Percentiles rank a stretch among this genome's conserved stretches.
These are phyloP conservation scores for Cantharis rustica DNA, from an alignment of 2,888 invertebrate genomes.

Conservation along the genomic window DNA sequence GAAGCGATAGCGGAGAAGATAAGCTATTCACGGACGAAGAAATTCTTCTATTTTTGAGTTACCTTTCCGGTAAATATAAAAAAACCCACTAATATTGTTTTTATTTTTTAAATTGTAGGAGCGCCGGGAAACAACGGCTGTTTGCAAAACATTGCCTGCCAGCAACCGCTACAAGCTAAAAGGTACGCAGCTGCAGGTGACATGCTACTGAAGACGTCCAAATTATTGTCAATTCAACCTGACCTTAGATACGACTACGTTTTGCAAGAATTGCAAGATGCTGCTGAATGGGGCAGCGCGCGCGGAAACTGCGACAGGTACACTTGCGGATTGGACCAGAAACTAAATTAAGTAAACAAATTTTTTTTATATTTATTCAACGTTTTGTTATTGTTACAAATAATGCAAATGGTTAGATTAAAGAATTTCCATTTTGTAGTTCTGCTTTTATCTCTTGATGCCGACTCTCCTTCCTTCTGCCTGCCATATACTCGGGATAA, in stretches of 20 bases:
- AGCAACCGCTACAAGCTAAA: slow-evolving; percentile 71
- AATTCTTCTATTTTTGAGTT: slow-evolving; percentile 70
- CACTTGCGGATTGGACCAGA: slow-evolving; percentile 38
- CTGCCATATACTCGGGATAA: slow-evolving; percentile 75
- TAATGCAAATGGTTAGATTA: slow-evolving; percentile 4
- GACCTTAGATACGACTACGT: slow-evolving; percentile 62
- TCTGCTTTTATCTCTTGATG: not conserved
- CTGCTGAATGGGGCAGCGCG: slow-evolving; percentile 46
- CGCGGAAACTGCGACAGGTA: slow-evolving; percentile 48
- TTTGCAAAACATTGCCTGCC: slow-evolving; percentile 76
- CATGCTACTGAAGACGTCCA: slow-evolving; percentile 72
- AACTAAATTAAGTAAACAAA: not conserved
- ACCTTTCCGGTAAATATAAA: slow-evolving; percentile 59
- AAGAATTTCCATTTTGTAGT: not conserved
- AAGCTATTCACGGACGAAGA: slow-evolving; percentile 69
- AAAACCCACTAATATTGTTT: not conserved
- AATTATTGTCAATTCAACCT: slow-evolving; percentile 59
- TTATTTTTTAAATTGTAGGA: slow-evolving; percentile 50
- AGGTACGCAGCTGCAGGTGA: slow-evolving; percentile 80
- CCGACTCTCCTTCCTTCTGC: slow-evolving; percentile 42
- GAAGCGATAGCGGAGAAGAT: slow-evolving; percentile 62
- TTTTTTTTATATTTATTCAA: slow-evolving; percentile 11
- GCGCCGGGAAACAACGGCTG: slow-evolving; percentile 71
- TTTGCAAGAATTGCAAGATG: slow-evolving; percentile 48
- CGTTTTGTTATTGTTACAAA: slow-evolving; percentile 11